These are phyloP conservation scores for Matsumyia berberina DNA, from an alignment of 2,888 invertebrate species.

Conservation along the genomic window DNA sequence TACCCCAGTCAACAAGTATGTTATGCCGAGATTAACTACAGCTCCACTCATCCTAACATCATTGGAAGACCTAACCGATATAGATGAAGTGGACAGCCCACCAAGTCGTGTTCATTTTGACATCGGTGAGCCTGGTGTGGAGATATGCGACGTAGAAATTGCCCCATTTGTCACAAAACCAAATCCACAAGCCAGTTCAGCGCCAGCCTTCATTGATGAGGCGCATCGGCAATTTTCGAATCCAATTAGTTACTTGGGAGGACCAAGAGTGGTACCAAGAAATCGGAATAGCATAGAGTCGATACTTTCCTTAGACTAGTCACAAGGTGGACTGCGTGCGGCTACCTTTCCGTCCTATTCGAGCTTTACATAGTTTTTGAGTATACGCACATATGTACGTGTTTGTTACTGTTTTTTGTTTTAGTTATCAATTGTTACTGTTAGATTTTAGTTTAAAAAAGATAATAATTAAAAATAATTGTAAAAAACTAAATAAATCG, in stretches of 20 bases:
- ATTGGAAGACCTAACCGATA: conserved; percentile 56
- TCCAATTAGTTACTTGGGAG: conserved; percentile 89
- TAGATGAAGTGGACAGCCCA: conserved; percentile 32
- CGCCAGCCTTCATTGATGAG: conserved; percentile 86
- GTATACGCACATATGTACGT: neutral
- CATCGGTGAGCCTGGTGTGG: conserved; percentile 13
- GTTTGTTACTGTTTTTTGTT: conserved; percentile 18
- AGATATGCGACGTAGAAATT: conserved; percentile 77
- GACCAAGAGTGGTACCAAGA: conserved; percentile 85
- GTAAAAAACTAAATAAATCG: too few species aligned
- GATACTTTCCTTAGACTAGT: conserved; percentile 88
- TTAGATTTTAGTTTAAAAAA: too few species aligned
- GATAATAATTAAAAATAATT: too few species aligned
- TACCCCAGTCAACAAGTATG: conserved; percentile 26
- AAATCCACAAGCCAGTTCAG: conserved; percentile 77
- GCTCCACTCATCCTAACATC: conserved; percentile 54
- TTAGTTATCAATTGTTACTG: too few species aligned
- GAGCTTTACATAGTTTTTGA: conserved; percentile 26
- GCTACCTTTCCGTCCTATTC: conserved; percentile 43
- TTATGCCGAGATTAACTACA: neutral
- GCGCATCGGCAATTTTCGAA: conserved; percentile 86
- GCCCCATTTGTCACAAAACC: conserved; percentile 78
- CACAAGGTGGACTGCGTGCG: neutral
- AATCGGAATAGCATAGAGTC: conserved; percentile 88
- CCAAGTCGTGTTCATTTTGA: conserved; percentile 10